Evolutionary conservation across 2,113 vertebrate species (phyloP).

Genomic region (Emydocephalus ijimae): DNA sequence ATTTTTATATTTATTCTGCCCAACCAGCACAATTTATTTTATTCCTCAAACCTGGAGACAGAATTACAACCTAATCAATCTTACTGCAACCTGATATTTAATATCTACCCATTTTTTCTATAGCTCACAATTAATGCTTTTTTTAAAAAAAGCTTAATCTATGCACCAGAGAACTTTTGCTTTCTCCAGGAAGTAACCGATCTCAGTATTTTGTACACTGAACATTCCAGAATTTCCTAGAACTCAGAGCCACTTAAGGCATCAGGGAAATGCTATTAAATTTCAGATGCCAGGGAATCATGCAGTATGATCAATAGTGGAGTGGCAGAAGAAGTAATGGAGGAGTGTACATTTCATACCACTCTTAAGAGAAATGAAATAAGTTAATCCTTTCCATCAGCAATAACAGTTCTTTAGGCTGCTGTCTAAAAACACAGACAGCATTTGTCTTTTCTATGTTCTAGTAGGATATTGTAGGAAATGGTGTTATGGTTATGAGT

Average conservation of each 20-base stretch:
- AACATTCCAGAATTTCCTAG: conserved; percentile 4
- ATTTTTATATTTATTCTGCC: not conserved
- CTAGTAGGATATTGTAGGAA: not conserved
- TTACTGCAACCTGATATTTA: not conserved
- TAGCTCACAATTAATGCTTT: not conserved
- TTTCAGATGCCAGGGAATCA: not conserved
- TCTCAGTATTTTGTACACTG: not conserved
- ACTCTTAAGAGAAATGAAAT: not conserved
- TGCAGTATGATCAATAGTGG: not conserved
- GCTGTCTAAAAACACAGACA: not conserved
- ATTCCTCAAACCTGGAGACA: not conserved
- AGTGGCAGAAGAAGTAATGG: not conserved
- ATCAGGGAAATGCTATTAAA: not conserved
- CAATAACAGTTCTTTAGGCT: not conserved
- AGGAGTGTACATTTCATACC: not conserved
- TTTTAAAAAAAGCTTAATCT: not conserved
- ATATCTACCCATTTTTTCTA: not conserved
- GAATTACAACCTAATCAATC: not conserved
- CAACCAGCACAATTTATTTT: not conserved
- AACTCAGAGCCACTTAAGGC: not conserved
- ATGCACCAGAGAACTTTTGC: not conserved
- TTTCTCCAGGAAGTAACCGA: not conserved
- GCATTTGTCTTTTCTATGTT: not conserved
- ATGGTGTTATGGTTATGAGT: not conserved
- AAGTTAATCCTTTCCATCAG: not conserved